phyloP scores from a whole-genome alignment of 2,888 invertebrate species.

The Plagodis pulveraria region DNA sequence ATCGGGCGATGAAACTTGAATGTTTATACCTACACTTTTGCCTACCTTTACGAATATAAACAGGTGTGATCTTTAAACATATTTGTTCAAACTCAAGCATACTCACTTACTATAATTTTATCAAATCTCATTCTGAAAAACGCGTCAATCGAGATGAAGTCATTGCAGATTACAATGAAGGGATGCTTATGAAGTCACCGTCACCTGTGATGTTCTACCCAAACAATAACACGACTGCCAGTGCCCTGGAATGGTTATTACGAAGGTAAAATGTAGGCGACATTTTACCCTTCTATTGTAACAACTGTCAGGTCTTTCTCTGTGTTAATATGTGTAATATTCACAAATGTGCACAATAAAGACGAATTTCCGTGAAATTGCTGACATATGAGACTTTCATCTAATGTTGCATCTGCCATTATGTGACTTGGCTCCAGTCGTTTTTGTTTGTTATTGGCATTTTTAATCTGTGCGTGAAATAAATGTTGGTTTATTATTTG shows the following conservation, averaged over 20 bases:
- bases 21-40: too few species aligned
- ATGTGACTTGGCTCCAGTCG: not conserved
- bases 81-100: too few species aligned
- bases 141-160: too few species aligned
- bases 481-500: too few species aligned
- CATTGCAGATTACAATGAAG: not conserved
- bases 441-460: too few species aligned
- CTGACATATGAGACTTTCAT: constrained; percentile 29
- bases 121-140: too few species aligned
- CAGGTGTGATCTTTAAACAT: too few species aligned
- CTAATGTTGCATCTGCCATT: constrained; percentile 5
- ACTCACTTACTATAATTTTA: too few species aligned
- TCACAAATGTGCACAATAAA: constrained; percentile 23
- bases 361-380: constrained; percentile 15
- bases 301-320: constrained; percentile 20
- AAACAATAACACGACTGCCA: constrained; percentile 1
- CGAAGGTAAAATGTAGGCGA: constrained; percentile 17
- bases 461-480: too few species aligned
- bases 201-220: not conserved
- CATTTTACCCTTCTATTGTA: constrained; percentile 19
- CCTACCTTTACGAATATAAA: too few species aligned
- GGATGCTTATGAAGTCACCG: not conserved
- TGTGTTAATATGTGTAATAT: constrained; percentile 18
- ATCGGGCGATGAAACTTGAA: too few species aligned
- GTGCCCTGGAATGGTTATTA: constrained; percentile 12